phyloP scores from a whole-genome alignment of 1,140 invertebrate species.

The Goniozus legneri region DNA sequence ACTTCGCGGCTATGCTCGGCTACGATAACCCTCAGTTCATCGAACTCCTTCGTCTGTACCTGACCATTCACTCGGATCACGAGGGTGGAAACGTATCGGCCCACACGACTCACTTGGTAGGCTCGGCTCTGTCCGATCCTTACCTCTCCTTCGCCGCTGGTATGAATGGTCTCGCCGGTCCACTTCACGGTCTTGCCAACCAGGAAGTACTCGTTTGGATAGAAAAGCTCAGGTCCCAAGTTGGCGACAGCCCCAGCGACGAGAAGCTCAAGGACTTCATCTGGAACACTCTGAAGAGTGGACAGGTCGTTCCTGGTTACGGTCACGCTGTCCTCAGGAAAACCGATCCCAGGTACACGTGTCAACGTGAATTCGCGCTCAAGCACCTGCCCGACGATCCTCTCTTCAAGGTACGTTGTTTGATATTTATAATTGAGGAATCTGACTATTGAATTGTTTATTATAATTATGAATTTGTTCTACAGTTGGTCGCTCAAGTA shows the following conservation, averaged over 20 bases:
- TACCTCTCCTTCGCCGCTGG: constrained; percentile 92
- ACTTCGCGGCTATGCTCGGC: constrained; percentile 91
- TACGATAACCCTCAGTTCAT: constrained; percentile 84
- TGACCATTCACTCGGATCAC: constrained; percentile 96
- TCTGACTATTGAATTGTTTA: constrained; percentile 3
- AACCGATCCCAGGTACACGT: constrained; percentile 93
- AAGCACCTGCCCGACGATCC: constrained; percentile 92
- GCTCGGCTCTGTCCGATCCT: constrained; percentile 91
- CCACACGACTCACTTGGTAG: constrained; percentile 92
- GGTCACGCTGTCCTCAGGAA: constrained; percentile 95
- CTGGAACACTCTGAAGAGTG: constrained; percentile 91
- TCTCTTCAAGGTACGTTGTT: constrained; percentile 70
- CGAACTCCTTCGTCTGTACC: constrained; percentile 91
- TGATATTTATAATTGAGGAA: constrained; percentile 6
- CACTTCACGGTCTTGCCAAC: constrained; percentile 93
- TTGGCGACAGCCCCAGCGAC: constrained; percentile 79
- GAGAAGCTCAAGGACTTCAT: constrained; percentile 90
- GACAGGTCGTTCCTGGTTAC: constrained; percentile 95
- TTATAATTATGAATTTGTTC: constrained; percentile 20
- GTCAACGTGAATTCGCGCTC: constrained; percentile 91
- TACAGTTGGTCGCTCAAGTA: constrained; percentile 79
- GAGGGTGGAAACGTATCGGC: constrained; percentile 96
- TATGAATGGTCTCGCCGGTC: constrained; percentile 92
- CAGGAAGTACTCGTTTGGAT: constrained; percentile 89
- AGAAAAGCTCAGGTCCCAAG: constrained; percentile 73